Conservation (phyloP, 2,113 vertebrate genomes). For the Bufo gargarizans region DNA sequence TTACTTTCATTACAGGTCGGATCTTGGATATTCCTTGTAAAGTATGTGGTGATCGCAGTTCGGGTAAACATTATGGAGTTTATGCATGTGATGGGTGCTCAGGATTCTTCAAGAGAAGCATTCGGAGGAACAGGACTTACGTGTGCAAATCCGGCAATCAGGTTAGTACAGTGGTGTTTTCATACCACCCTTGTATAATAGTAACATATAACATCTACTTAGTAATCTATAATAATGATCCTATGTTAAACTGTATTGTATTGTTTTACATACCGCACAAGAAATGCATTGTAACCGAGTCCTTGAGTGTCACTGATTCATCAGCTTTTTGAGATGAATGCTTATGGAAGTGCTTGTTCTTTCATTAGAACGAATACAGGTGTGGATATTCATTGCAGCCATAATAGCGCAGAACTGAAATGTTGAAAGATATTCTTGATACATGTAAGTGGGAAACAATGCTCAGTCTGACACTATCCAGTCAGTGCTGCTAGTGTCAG, state of each 20-base stretch:
- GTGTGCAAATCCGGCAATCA: constrained; percentile 99
- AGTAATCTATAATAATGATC: too few species aligned
- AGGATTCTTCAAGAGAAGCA: constrained; percentile 98
- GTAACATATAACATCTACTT: neutral
- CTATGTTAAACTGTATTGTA: neutral
- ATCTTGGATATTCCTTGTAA: constrained; percentile 98
- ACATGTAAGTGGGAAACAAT: neutral
- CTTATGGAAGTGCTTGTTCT: neutral
- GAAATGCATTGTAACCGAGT: neutral
- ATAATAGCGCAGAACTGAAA: neutral
- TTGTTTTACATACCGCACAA: neutral
- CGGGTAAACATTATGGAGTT: constrained; percentile 97
- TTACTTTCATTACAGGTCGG: constrained; percentile 77
- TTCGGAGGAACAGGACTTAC: constrained; percentile 94
- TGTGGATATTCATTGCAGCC: neutral
- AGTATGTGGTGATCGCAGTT: constrained; percentile 97
- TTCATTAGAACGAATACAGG: constrained; percentile 20
- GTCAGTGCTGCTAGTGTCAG: too few species aligned
- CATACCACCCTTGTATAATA: too few species aligned
- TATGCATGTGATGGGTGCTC: constrained; percentile 98
- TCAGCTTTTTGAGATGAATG: neutral
- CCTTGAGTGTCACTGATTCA: neutral
- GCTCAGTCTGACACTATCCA: too few species aligned
- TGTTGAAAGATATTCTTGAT: neutral
- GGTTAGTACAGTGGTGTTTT: constrained; percentile 69